Percentiles rank a stretch among this genome's conserved stretches.
Conservation (phyloP, 2,888 invertebrate genomes). For the Lamellibrachia satsuma region DNA sequence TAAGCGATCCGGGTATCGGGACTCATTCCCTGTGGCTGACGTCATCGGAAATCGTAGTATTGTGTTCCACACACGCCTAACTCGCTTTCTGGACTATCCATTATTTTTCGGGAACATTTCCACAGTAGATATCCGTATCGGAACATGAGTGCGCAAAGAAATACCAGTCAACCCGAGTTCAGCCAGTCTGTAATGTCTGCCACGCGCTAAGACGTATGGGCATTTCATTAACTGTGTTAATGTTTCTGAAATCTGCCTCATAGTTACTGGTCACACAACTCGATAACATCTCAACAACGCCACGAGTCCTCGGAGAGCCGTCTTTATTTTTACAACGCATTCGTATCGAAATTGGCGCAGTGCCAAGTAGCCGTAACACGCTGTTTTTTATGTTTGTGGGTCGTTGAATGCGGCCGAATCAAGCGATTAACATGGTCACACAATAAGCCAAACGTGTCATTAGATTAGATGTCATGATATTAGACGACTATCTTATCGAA, state of each 20-base stretch:
- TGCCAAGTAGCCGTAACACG: neutral
- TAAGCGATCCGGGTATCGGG: neutral
- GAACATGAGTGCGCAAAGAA: neutral
- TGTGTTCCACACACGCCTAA: constrained; percentile 1
- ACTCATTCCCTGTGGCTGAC: neutral
- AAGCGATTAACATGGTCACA: neutral
- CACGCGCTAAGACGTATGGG: neutral
- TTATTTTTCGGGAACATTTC: neutral
- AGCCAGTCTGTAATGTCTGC: neutral
- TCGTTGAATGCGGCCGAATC: neutral
- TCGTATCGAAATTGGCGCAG: neutral
- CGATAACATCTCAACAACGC: neutral
- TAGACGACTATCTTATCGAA: neutral
- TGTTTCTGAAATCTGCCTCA: neutral
- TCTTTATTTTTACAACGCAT: neutral
- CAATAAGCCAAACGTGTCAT: neutral
- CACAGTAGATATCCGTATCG: neutral
- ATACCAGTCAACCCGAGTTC: neutral
- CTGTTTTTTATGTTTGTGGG: neutral
- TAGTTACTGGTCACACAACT: neutral
- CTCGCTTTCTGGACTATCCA: neutral
- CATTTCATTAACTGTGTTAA: neutral
- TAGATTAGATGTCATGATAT: neutral
- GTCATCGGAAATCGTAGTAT: constrained; percentile 5
- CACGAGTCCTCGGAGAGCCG: neutral